A percentile compares a stretch with the other conserved stretches of the same genome.
Conservation (phyloP, 2,113 vertebrate genomes). For the Hippocampus guttulatus region DNA sequence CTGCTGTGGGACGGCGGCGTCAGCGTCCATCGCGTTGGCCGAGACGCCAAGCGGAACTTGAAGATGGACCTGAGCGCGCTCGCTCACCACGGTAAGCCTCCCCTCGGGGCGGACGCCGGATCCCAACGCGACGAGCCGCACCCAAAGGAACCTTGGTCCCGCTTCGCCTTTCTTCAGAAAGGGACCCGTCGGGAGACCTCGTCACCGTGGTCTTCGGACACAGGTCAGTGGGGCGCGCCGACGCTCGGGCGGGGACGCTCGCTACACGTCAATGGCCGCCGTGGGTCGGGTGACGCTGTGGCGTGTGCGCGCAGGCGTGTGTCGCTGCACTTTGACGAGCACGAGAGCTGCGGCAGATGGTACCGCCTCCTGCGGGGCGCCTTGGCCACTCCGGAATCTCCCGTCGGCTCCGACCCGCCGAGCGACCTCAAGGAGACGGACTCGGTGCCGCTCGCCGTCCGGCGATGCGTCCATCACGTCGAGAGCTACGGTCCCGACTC, state of each 20-base stretch:
- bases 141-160: neutral
- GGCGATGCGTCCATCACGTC: conserved; percentile 71
- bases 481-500: conserved; percentile 51
- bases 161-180: conserved; percentile 22
- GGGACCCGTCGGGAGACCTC: conserved; percentile 32
- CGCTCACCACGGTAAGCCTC: conserved; percentile 45
- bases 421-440: conserved; percentile 12
- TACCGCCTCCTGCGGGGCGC: conserved; percentile 48
- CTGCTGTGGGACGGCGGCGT: conserved; percentile 55
- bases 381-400: conserved; percentile 15
- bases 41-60: conserved; percentile 13
- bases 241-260: too few relatives aligned
- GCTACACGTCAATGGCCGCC: too few relatives aligned
- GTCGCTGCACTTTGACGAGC: conserved; percentile 60
- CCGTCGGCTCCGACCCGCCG: neutral
- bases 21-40: conserved; percentile 49
- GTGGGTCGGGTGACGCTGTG: neutral
- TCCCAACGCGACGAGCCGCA: neutral
- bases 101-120: neutral
- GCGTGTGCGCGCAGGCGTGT: conserved; percentile 41
- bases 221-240: conserved; percentile 27
- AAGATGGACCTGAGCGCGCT: conserved; percentile 38
- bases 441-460: conserved; percentile 45
- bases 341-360: conserved; percentile 62
- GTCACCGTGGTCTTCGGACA: conserved; percentile 41